These are phyloP conservation scores for Pyrocoelia pectoralis DNA, from an alignment of 2,888 invertebrate genomes.

Conservation along the genomic window DNA sequence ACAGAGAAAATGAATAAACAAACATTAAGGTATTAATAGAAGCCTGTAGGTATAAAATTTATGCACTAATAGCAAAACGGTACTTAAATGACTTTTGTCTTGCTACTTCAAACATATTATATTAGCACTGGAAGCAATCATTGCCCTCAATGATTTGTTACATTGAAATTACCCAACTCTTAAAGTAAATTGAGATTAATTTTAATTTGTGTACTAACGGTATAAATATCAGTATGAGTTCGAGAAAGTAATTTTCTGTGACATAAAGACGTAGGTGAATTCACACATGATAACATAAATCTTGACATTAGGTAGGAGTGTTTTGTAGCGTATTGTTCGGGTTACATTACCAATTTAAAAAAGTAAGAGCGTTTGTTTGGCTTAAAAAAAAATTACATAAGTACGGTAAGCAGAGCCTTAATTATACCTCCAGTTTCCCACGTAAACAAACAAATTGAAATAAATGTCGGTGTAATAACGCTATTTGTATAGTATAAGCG, in stretches of 20 bases:
- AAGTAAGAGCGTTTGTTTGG: background rate
- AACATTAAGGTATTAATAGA: background rate
- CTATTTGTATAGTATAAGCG: constrained; percentile 34
- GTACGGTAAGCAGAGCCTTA: background rate
- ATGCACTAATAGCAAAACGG: constrained; percentile 23
- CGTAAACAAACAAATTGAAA: constrained; percentile 27
- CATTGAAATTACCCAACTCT: constrained; percentile 17
- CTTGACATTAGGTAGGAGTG: constrained; percentile 1
- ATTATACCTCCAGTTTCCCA: constrained; percentile 20
- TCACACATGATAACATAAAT: background rate
- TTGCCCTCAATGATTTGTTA: constrained; percentile 23
- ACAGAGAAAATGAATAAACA: constrained; percentile 1
- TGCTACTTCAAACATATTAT: constrained; percentile 20
- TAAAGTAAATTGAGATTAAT: constrained; percentile 3
- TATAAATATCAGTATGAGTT: background rate
- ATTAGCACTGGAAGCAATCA: constrained; percentile 21
- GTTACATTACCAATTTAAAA: background rate
- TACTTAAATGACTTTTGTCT: constrained; percentile 27
- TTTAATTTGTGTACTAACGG: background rate
- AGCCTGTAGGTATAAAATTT: constrained; percentile 13
- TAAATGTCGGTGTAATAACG: constrained; percentile 31
- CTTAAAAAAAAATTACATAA: background rate
- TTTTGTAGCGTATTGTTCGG: background rate
- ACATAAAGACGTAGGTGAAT: background rate
- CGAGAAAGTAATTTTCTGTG: background rate